Base-by-base conservation (phyloP, 1,140 invertebrate genomes). In the Elymnias hypermnestra region DNA sequence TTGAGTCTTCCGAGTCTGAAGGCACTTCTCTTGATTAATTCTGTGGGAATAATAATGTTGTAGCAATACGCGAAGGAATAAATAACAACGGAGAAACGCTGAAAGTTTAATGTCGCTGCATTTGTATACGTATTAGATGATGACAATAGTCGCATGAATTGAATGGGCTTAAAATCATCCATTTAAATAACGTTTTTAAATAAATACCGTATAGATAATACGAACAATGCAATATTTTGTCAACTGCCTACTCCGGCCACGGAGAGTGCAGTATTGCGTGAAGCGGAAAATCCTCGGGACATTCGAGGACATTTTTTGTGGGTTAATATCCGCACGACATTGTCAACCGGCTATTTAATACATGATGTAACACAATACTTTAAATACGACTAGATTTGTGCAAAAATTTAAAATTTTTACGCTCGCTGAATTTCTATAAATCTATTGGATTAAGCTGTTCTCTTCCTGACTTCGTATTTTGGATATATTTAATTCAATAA, bases 131-230 rank as follows among this genome's bases (percentile, higher is more conserved):
- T 67, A 84, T 82, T 77, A 81, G 64, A 53, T 10, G 60, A 55
- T 53, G 52, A 85, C 78, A 85, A 85, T 69, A 60, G 78, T 38
- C 41, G 63, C 66, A 81, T 82, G 71, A 67, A 59, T 47, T 61
- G 71, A 72, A 74, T 71, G 64, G 63, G 77, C 77, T 85, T 85
- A 85, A 75, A 83, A 78, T 83, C 78, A 85, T 82, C 71, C 78
- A 85, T 85, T 83, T 83, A 79, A 83, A 85, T 85, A 82, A 83
- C 73, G 74, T 82, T 85, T 84, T 85, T 83, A 85, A 85, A 85
- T 85, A 85, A 85, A 85, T 85, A 85, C 75, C 63, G 63, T 54
- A 64, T 63, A 75, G 72, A 85, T 85, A 85, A 85, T 85, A 83
- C 78, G 78, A 74, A 85, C 82, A 85, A 85, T 83, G 68, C 76